phyloP scores from a whole-genome alignment of 2,113 vertebrate species.

The Cochlearius cochlearius region DNA sequence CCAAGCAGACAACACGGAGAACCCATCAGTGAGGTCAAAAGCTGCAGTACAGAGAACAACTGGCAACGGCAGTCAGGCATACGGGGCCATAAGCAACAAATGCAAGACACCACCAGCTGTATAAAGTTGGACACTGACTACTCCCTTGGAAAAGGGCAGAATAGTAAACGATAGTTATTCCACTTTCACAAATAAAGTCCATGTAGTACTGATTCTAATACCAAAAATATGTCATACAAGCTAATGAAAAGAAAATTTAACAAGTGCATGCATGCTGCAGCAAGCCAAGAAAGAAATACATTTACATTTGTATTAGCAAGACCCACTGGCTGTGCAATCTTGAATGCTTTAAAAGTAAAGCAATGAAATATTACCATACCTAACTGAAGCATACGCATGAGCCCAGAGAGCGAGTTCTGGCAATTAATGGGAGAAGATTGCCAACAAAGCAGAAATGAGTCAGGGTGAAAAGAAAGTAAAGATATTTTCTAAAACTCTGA shows the following conservation, averaged over 20 bases:
- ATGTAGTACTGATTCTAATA: background rate
- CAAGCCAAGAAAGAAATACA: constrained; percentile 23
- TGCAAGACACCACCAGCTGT: background rate
- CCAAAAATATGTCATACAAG: constrained; percentile 6
- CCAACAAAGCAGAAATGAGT: background rate
- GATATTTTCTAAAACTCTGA: background rate
- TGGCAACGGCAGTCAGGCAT: background rate
- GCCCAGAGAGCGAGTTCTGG: background rate
- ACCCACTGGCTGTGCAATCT: background rate
- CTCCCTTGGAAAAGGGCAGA: background rate
- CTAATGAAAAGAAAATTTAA: constrained; percentile 48
- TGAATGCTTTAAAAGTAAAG: background rate
- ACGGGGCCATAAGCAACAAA: background rate
- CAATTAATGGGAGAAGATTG: background rate
- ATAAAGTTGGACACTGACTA: background rate
- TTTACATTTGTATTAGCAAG: constrained; percentile 16
- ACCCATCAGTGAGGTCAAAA: background rate
- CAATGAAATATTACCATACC: background rate
- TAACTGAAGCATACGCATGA: background rate
- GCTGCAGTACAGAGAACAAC: background rate
- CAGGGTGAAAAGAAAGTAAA: background rate
- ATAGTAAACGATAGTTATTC: background rate
- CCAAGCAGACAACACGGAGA: background rate
- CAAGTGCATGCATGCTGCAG: background rate
- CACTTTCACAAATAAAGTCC: background rate